A percentile compares a stretch with the other conserved stretches of the same genome.
These are phyloP conservation scores for Mormyrops attenuatus DNA, from an alignment of 2,797 vertebrate species.

Conservation along the genomic window DNA sequence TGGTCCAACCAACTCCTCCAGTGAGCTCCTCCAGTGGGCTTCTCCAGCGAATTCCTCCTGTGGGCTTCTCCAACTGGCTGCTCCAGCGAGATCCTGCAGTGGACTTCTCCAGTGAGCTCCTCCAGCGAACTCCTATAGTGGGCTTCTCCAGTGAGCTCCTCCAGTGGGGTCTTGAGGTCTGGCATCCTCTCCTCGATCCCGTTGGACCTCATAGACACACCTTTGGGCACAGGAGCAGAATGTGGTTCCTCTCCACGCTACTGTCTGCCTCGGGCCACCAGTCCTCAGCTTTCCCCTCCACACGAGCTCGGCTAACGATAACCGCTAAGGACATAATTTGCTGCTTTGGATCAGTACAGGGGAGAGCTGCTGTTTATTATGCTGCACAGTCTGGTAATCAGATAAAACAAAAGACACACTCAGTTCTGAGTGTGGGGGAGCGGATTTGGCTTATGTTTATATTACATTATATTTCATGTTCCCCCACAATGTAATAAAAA, in stretches of 20 bases:
- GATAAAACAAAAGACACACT: constrained; percentile 7
- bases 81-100: too few relatives aligned
- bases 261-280: not conserved
- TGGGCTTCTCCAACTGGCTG: not conserved
- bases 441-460: not conserved
- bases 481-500: not conserved
- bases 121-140: constrained; percentile 18
- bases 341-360: not conserved
- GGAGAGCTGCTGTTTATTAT: constrained; percentile 2
- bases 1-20: not conserved
- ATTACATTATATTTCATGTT: not conserved
- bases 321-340: constrained; percentile 8
- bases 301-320: constrained; percentile 16
- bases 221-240: constrained; percentile 26
- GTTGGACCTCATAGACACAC: constrained; percentile 26
- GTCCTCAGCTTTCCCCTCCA: not conserved
- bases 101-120: not conserved
- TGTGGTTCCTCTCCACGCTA: constrained; percentile 10
- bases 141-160: not conserved
- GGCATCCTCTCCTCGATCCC: constrained; percentile 3
- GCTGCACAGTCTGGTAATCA: not conserved
- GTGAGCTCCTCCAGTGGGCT: not conserved
- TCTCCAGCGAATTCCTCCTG: not conserved
- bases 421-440: not conserved
- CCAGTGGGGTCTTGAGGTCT: constrained; percentile 14